Evolutionary conservation across 1,140 invertebrate species (phyloP).

Genomic region (Cylas formicarius): DNA sequence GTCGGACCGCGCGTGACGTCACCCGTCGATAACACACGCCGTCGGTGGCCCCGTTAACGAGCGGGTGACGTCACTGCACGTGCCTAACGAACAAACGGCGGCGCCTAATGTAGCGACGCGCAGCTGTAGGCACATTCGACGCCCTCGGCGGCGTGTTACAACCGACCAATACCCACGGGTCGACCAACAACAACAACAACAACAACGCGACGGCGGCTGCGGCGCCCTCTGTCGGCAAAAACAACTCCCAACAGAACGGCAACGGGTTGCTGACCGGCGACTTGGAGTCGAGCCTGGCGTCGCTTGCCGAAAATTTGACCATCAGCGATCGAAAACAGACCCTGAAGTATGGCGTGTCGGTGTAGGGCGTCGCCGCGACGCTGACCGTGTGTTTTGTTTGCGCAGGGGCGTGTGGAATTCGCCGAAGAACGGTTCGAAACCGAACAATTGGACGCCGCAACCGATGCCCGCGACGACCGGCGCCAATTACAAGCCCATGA

Average conservation of each 20-base stretch:
- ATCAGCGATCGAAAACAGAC: slow-evolving; percentile 72
- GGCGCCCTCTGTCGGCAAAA: too few species aligned
- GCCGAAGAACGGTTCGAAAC: slow-evolving; percentile 73
- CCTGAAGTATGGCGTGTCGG: slow-evolving; percentile 56
- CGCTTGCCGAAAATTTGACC: slow-evolving; percentile 82
- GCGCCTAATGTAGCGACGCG: neutral
- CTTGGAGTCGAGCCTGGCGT: slow-evolving; percentile 84
- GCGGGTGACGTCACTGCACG: slow-evolving; percentile 4
- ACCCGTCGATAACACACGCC: too few species aligned
- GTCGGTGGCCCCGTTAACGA: neutral
- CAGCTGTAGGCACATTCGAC: slow-evolving; percentile 52
- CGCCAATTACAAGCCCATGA: slow-evolving; percentile 78
- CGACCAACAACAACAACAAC: slow-evolving; percentile 15
- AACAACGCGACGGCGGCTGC: slow-evolving; percentile 36
- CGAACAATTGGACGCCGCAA: slow-evolving; percentile 67
- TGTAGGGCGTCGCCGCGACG: neutral
- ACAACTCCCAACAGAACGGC: slow-evolving; percentile 29
- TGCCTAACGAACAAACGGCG: neutral
- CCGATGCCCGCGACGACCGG: slow-evolving; percentile 78
- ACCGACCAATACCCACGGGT: slow-evolving; percentile 44
- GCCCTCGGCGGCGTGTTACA: slow-evolving; percentile 64
- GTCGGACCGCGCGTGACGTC: too few species aligned
- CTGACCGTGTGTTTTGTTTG: slow-evolving; percentile 11
- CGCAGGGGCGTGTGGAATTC: slow-evolving; percentile 65
- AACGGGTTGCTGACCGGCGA: slow-evolving; percentile 71